Evolutionary conservation across 2,113 vertebrate genomes (phyloP).

Genomic region (Parus major): DNA sequence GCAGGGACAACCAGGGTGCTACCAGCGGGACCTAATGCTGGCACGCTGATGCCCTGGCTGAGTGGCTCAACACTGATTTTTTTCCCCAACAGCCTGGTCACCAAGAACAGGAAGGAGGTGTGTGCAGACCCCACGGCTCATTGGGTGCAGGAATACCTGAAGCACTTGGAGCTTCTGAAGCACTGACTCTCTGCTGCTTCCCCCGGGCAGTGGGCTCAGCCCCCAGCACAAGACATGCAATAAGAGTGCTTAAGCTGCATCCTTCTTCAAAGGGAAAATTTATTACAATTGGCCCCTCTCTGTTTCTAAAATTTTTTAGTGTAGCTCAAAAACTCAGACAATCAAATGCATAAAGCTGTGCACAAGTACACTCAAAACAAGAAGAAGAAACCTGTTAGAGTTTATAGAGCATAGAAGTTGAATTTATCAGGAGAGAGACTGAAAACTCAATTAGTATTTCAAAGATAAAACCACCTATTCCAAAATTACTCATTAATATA

Average conservation of each 20-base stretch:
- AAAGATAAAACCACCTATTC: neutral
- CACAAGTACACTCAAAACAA: neutral
- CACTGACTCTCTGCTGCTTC: neutral
- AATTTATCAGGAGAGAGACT: neutral
- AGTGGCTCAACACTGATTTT: neutral
- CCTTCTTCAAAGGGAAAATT: neutral
- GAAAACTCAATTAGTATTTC: neutral
- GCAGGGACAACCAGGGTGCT: neutral
- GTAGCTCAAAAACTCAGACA: neutral
- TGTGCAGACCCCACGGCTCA: rapidly evolving
- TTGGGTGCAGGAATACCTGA: neutral
- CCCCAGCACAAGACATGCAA: rapidly evolving
- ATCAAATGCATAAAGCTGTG: neutral
- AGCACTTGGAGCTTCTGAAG: rapidly evolving
- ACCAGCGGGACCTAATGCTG: rapidly evolving
- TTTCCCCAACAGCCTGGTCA: neutral
- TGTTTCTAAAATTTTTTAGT: neutral
- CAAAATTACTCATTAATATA: neutral
- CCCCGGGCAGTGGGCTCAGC: rapidly evolving
- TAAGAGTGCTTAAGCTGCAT: neutral
- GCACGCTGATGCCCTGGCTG: rapidly evolving
- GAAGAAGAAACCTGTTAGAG: neutral
- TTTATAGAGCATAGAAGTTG: neutral
- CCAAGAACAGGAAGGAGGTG: rapidly evolving
- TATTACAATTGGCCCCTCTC: neutral